These are phyloP conservation scores for Amblyornis subalaris DNA, from an alignment of 2,113 vertebrate genomes.

Conservation along the genomic window DNA sequence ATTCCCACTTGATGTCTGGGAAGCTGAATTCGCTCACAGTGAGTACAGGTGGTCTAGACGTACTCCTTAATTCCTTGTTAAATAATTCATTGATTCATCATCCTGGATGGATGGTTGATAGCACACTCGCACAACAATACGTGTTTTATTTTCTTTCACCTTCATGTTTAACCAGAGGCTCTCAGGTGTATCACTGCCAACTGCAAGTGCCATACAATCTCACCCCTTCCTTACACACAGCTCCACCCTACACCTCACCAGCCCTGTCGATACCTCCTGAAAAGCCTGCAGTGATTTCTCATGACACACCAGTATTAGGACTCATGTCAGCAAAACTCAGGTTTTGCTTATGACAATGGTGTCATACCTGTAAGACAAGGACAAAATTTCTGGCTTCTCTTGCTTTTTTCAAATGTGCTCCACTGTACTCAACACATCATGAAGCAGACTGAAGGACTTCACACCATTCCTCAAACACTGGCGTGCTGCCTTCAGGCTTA, in stretches of 20 bases:
- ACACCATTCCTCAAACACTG: rapidly evolving
- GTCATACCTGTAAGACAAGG: no score
- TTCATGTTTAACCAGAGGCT: neutral
- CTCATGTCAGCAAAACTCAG: neutral
- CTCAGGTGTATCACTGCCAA: rapidly evolving
- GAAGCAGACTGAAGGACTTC: neutral
- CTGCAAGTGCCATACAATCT: neutral
- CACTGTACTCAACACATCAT: neutral
- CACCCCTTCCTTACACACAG: neutral
- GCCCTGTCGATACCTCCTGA: neutral
- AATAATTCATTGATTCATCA: neutral
- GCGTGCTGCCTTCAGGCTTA: rapidly evolving
- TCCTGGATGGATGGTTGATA: neutral
- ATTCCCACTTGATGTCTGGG: neutral
- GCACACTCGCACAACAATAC: neutral
- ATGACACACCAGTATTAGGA: neutral
- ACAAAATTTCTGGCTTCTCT: neutral
- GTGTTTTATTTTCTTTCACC: neutral
- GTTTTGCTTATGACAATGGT: neutral
- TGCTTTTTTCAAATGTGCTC: neutral
- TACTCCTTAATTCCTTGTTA: neutral
- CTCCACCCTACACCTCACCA: rapidly evolving
- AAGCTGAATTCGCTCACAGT: neutral
- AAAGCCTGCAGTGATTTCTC: neutral
- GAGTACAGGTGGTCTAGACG: neutral